Percentiles rank a stretch among this genome's conserved stretches.
Conservation (phyloP, 2,797 vertebrate genomes). For the Galaxias olidus region DNA sequence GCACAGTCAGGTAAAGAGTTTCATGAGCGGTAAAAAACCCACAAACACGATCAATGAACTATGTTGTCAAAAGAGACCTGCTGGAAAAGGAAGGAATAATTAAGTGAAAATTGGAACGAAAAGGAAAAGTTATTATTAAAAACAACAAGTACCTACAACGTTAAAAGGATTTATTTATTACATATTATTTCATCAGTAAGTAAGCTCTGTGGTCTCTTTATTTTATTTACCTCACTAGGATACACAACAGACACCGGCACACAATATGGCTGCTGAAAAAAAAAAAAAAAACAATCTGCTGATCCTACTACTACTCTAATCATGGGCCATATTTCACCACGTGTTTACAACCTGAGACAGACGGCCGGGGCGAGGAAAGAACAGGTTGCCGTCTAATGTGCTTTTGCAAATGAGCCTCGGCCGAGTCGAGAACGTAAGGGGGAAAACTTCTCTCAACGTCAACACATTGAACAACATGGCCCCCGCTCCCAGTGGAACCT, state of each 20-base stretch:
- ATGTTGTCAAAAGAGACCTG: too few relatives aligned
- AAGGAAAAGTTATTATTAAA: too few relatives aligned
- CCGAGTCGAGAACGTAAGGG: conserved; percentile 46
- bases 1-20: conserved; percentile 35
- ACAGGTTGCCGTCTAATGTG: conserved; percentile 62
- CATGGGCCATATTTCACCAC: conserved; percentile 46
- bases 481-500: conserved; percentile 38
- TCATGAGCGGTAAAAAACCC: conserved; percentile 33
- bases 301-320: conserved; percentile 44
- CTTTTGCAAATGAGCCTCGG: conserved; percentile 66
- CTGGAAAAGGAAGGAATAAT: too few relatives aligned
- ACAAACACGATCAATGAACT: conserved; percentile 19
- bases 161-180: too few relatives aligned
- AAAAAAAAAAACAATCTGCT: too few relatives aligned
- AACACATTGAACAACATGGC: conserved; percentile 51
- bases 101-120: too few relatives aligned
- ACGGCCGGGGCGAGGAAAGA: conserved; percentile 44
- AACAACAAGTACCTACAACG: too few relatives aligned
- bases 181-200: too few relatives aligned
- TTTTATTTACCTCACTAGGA: too few relatives aligned
- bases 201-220: too few relatives aligned
- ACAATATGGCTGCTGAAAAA: background rate
- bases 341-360: conserved; percentile 55
- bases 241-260: too few relatives aligned
- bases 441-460: conserved; percentile 52